phyloP scores from a whole-genome alignment of 1,140 invertebrate genomes.

The Panagrolaimus sp. region DNA sequence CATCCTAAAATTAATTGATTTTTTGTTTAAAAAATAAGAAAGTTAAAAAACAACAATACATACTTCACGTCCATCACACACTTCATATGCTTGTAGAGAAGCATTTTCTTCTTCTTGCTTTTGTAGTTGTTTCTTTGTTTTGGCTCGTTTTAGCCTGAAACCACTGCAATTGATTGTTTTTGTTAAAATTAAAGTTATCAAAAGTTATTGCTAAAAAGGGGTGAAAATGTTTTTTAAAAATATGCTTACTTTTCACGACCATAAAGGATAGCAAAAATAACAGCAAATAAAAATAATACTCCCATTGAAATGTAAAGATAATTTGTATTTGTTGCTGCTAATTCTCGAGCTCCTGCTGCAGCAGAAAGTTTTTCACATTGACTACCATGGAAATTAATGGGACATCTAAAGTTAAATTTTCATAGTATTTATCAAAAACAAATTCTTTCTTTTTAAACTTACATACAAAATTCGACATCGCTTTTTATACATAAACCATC shows the following conservation, averaged over 20 bases:
- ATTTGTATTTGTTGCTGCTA: not conserved
- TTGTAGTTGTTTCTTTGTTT: not conserved
- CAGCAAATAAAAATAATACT: not conserved
- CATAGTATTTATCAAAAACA: not conserved
- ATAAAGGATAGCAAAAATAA: not conserved
- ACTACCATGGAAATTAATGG: not conserved
- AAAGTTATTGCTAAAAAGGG: not conserved
- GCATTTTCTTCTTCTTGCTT: not conserved
- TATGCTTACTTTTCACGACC: slow-evolving; percentile 11
- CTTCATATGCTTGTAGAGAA: not conserved
- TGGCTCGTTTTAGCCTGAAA: not conserved
- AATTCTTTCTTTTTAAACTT: not conserved
- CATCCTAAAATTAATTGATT: not conserved
- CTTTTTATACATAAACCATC: not conserved
- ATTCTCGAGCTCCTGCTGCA: not conserved
- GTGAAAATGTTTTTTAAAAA: not conserved
- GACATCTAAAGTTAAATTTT: not conserved
- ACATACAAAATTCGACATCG: not conserved
- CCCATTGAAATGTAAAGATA: slow-evolving; percentile 8
- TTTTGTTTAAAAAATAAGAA: too few relatives aligned
- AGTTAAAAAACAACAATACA: not conserved
- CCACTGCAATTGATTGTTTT: not conserved
- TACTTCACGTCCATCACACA: slow-evolving; percentile 9
- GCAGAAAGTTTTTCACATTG: not conserved
- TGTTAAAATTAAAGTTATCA: not conserved